phyloP scores from a whole-genome alignment of 92 coral and sea anemone species.

The Siderastrea siderea region DNA sequence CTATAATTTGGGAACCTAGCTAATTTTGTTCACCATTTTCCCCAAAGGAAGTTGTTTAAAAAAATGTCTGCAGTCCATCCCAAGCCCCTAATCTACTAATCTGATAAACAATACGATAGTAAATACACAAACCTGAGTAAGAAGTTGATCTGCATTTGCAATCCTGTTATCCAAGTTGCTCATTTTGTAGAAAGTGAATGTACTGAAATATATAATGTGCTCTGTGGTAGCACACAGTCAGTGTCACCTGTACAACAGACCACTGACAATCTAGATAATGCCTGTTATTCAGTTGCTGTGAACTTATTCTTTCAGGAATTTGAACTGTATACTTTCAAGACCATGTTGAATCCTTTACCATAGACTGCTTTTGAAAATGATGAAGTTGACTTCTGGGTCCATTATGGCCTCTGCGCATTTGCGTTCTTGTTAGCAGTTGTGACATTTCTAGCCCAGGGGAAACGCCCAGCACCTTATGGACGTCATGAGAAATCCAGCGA shows the following conservation, averaged over 20 bases:
- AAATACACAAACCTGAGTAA: conserved; percentile 85
- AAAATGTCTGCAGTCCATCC: too few species aligned
- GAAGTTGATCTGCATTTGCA: conserved; percentile 98
- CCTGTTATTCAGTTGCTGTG: too few species aligned
- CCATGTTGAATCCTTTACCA: conserved; percentile 60
- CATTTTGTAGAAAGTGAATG: too few species aligned
- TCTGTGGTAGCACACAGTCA: too few species aligned
- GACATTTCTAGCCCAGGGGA: conserved; percentile 46
- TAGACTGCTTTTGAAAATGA: conserved; percentile 69
- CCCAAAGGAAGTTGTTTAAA: too few species aligned
- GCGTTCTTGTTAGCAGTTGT: conserved; percentile 70
- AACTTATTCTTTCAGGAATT: too few species aligned
- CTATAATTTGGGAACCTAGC: too few species aligned
- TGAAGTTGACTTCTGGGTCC: conserved; percentile 68
- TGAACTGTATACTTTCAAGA: not conserved
- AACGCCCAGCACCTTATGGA: conserved; percentile 76
- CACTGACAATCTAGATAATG: too few species aligned
- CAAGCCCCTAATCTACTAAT: too few species aligned
- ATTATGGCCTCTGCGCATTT: conserved; percentile 68
- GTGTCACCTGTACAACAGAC: too few species aligned
- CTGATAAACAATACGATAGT: not conserved
- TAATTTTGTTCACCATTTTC: too few species aligned
- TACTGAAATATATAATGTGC: too few species aligned
- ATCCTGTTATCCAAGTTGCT: conserved; percentile 96
- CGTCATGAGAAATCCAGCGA: conserved; percentile 49